These are phyloP conservation scores for Hydractinia echinata DNA, from an alignment of 30 jellyfish, hydroid and myxozoan genomes.

Conservation along the genomic window DNA sequence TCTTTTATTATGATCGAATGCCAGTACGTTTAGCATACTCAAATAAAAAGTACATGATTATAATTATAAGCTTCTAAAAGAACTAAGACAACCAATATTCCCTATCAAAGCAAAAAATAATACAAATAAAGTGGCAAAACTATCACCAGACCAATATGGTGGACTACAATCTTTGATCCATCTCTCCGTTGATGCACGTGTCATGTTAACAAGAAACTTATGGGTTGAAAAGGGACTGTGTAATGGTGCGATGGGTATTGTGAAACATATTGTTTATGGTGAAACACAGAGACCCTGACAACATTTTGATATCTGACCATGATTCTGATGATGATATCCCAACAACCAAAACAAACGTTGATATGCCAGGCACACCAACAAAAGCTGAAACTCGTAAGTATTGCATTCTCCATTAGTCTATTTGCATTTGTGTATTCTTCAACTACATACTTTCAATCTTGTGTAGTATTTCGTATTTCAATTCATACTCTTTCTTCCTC, in stretches of 20 bases:
- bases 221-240: slow-evolving; percentile 1
- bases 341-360: no score
- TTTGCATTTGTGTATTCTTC: no score
- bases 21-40: not conserved
- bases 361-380: no score
- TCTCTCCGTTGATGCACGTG: not conserved
- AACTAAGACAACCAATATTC: not conserved
- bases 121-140: not conserved
- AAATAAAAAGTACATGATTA: not conserved
- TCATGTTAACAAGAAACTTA: not conserved
- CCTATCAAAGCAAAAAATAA: not conserved
- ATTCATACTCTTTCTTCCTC: no score
- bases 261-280: not conserved
- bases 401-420: no score
- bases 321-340: no score
- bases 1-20: not conserved
- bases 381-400: no score
- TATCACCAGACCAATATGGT: not conserved
- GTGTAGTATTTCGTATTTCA: no score
- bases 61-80: not conserved
- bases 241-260: not conserved
- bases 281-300: no score
- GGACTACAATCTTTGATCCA: not conserved
- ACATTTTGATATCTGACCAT: no score
- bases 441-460: no score